Evolutionary conservation across 2,113 vertebrate genomes (phyloP).

Genomic region (Scolopax mira): DNA sequence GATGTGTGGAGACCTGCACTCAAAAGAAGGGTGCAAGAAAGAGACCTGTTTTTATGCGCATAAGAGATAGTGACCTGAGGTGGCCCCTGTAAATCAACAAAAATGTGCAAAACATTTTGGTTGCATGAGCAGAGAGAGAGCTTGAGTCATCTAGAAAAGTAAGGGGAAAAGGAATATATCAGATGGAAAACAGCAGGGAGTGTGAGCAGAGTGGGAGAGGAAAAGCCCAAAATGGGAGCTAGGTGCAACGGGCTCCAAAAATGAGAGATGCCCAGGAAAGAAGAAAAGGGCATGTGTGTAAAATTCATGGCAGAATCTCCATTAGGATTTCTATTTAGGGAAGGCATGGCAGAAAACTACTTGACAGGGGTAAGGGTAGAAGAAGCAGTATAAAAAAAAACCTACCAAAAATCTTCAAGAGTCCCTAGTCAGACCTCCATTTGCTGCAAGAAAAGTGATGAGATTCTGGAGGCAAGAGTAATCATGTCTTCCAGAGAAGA

Average conservation of each 20-base stretch:
- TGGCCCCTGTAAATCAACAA: conserved; percentile 21
- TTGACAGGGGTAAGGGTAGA: not conserved
- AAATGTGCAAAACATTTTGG: not conserved
- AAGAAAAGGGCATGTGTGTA: not conserved
- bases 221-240: not conserved
- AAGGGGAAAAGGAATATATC: not conserved
- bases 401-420: not conserved
- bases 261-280: not conserved
- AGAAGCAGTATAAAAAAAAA: not conserved
- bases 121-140: not conserved
- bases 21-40: not conserved
- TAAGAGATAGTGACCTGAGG: conserved; percentile 12
- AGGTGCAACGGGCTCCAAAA: not conserved
- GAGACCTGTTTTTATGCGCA: not conserved
- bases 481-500: not conserved
- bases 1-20: not conserved
- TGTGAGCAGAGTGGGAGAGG: not conserved
- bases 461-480: not conserved
- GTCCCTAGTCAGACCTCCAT: not conserved
- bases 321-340: not conserved
- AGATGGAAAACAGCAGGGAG: not conserved
- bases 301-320: not conserved
- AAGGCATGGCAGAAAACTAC: not conserved
- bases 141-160: not conserved
- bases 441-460: not conserved